Conservation (phyloP, 1,140 invertebrate genomes). For the Drosophila ercepeae region DNA sequence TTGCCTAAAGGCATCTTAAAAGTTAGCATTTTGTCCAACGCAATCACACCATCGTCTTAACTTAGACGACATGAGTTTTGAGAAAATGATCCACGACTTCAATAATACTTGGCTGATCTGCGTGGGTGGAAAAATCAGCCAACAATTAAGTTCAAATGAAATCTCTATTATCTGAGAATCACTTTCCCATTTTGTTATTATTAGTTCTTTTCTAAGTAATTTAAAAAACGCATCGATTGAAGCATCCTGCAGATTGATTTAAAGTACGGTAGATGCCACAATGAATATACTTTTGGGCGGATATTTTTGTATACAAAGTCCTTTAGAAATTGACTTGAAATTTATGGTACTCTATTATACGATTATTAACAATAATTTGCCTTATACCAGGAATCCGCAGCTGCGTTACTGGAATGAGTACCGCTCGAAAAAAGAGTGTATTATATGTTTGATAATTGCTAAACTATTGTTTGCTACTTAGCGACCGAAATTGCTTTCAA, state of each 20-base stretch:
- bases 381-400: constrained; percentile 36
- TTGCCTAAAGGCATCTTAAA: too few species aligned
- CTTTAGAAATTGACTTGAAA: constrained; percentile 45
- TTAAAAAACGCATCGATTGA: constrained; percentile 22
- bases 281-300: not conserved
- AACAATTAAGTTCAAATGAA: not conserved
- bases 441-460: constrained; percentile 44
- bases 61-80: too few species aligned
- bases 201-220: constrained; percentile 24
- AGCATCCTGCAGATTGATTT: not conserved
- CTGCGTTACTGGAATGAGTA: constrained; percentile 23
- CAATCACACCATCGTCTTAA: too few species aligned
- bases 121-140: not conserved
- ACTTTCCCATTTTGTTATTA: constrained; percentile 39
- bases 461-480: constrained; percentile 60
- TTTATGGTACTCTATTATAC: constrained; percentile 46
- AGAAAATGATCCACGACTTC: too few species aligned
- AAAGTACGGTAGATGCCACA: constrained; percentile 13
- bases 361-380: constrained; percentile 55
- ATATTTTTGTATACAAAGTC: constrained; percentile 7
- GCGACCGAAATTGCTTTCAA: constrained; percentile 58
- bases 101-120: too few species aligned
- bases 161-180: constrained; percentile 22
- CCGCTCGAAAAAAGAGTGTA: constrained; percentile 32
- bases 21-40: too few species aligned